A percentile compares a stretch with the other conserved stretches of the same genome.
Evolutionary conservation across 2,888 invertebrate species (phyloP).

Genomic region (Melipona beecheii): DNA sequence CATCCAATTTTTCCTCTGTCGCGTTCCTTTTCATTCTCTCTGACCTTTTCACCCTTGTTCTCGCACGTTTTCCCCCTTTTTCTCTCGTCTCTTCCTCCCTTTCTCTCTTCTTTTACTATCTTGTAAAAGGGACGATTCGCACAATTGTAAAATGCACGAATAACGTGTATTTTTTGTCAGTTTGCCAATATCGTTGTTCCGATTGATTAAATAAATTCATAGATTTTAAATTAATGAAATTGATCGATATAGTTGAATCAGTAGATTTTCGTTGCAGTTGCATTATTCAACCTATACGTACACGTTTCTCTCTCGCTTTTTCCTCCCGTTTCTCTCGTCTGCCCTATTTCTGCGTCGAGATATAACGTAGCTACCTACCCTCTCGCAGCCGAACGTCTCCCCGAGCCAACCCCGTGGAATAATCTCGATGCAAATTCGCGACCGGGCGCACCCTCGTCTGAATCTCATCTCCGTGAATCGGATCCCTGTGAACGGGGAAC

Average conservation of each 20-base stretch:
- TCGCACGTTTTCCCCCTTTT: no score
- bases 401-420: constrained; percentile 24
- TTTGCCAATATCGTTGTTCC: no score
- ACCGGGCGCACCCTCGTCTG: constrained; percentile 17
- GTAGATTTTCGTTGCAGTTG: no score
- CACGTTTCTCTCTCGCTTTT: neutral
- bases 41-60: neutral
- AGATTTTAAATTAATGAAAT: no score
- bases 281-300: neutral
- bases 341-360: neutral
- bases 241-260: no score
- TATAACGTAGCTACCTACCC: constrained; percentile 7
- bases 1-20: neutral
- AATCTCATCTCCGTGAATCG: constrained; percentile 37
- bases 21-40: neutral
- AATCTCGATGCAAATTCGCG: constrained; percentile 45
- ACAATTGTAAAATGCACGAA: no score
- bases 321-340: no score
- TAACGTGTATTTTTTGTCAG: no score
- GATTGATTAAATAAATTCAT: no score
- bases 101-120: no score
- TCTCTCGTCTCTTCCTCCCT: neutral
- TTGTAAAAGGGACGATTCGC: no score
- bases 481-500: neutral
- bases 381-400: constrained; percentile 34